These are phyloP conservation scores for Aulostomus chinensis DNA, from an alignment of 2,797 vertebrate genomes.

Conservation along the genomic window DNA sequence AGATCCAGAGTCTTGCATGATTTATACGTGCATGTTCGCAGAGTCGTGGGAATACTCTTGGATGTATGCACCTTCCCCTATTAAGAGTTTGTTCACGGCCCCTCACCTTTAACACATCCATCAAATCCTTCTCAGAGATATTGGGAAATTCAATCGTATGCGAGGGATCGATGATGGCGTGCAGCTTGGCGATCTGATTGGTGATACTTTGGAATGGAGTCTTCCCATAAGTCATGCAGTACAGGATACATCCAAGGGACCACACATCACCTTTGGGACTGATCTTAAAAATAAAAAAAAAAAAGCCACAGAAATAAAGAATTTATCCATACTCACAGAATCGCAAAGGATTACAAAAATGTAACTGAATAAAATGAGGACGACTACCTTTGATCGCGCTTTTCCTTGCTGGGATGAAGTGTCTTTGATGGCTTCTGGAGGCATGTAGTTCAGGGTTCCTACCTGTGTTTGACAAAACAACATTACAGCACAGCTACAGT, in stretches of 20 bases:
- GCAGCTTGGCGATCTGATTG: constrained; percentile 92
- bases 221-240: constrained; percentile 95
- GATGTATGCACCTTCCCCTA: too few relatives aligned
- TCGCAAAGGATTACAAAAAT: neutral
- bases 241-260: constrained; percentile 97
- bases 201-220: constrained; percentile 97
- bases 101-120: constrained; percentile 91
- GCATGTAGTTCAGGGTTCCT: constrained; percentile 98
- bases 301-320: neutral
- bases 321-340: neutral
- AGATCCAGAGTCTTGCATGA: too few relatives aligned
- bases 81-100: neutral
- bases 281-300: constrained; percentile 79
- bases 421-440: constrained; percentile 95
- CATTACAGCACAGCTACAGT: neutral
- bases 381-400: constrained; percentile 88
- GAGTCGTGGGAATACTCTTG: too few relatives aligned
- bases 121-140: constrained; percentile 91
- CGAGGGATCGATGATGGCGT: constrained; percentile 90
- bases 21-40: too few relatives aligned
- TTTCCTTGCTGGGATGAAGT: constrained; percentile 89
- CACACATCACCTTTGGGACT: constrained; percentile 97
- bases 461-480: constrained; percentile 78
- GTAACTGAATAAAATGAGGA: too few relatives aligned
- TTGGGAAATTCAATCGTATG: constrained; percentile 91